These are phyloP conservation scores for Cosmia pyralina DNA, from an alignment of 2,888 invertebrate species.

Conservation along the genomic window DNA sequence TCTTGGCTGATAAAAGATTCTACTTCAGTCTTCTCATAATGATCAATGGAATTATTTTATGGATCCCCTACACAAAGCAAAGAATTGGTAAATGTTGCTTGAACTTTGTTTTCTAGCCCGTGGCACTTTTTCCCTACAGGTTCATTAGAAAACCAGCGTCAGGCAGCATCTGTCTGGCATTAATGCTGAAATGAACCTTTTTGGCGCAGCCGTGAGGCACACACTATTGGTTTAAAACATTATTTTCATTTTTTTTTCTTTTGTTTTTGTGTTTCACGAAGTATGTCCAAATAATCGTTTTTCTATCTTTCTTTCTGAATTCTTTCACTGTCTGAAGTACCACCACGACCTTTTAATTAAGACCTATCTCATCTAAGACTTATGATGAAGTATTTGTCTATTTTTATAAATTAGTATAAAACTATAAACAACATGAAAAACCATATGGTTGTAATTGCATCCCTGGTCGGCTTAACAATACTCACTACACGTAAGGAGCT, in stretches of 20 bases:
- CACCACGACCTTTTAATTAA: neutral
- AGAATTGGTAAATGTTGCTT: neutral
- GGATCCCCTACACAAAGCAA: neutral
- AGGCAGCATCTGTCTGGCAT: too few species aligned
- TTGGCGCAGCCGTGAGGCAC: too few species aligned
- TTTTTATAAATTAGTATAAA: neutral
- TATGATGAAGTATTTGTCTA: neutral
- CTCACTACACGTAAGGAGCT: slow-evolving; percentile 28
- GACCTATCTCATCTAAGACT: neutral
- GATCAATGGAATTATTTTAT: neutral
- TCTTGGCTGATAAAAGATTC: neutral
- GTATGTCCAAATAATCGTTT: too few species aligned
- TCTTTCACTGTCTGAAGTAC: neutral
- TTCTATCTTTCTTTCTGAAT: too few species aligned
- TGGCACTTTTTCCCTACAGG: too few species aligned
- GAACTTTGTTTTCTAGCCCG: neutral
- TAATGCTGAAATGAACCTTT: too few species aligned
- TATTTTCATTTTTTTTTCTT: too few species aligned
- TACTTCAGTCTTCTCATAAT: neutral
- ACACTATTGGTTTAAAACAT: too few species aligned
- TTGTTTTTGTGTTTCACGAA: too few species aligned
- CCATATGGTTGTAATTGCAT: neutral
- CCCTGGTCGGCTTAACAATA: slow-evolving; percentile 3
- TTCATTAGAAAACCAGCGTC: too few species aligned
- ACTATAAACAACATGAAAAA: neutral